Evolutionary conservation across 1,140 invertebrate genomes (phyloP).

Genomic region (Halyomorpha halys): DNA sequence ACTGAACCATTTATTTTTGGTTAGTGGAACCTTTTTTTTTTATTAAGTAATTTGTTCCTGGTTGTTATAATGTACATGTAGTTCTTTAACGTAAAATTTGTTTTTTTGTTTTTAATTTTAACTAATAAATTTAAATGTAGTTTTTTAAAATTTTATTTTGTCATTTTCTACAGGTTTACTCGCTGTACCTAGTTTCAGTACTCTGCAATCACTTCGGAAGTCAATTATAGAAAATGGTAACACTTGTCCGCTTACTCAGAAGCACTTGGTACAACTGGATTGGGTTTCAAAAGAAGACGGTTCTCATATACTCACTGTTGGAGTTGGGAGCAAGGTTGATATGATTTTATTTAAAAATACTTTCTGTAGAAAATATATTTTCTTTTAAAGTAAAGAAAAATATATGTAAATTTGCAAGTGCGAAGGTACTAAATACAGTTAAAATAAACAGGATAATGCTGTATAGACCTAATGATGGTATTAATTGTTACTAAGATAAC

Average conservation of each 20-base stretch:
- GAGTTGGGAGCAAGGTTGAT: slow-evolving; percentile 73
- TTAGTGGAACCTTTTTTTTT: no score
- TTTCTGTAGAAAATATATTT: not conserved
- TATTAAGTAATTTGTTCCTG: no score
- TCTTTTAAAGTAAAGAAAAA: no score
- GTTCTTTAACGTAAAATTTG: no score
- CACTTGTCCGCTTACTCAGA: slow-evolving; percentile 75
- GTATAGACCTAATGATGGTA: no score
- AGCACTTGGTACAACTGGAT: slow-evolving; percentile 82
- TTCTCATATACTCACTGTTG: slow-evolving; percentile 93
- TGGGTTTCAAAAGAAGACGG: slow-evolving; percentile 99
- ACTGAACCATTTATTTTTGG: no score
- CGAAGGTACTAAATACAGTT: no score
- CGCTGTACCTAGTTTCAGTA: slow-evolving; percentile 86
- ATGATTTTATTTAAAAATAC: not conserved
- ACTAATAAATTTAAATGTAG: not conserved
- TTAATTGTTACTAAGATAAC: no score
- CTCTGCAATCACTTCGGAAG: slow-evolving; percentile 74
- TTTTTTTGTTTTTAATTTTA: not conserved
- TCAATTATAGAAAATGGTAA: slow-evolving; percentile 85
- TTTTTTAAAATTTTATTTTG: not conserved
- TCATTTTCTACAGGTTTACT: slow-evolving; percentile 46
- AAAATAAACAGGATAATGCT: no score
- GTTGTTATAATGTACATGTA: no score
- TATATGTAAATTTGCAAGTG: no score